A percentile compares a stretch with the other conserved stretches of the same genome.
Conservation (phyloP, 2,888 invertebrate species). For the Drosophila austrosaltans region DNA sequence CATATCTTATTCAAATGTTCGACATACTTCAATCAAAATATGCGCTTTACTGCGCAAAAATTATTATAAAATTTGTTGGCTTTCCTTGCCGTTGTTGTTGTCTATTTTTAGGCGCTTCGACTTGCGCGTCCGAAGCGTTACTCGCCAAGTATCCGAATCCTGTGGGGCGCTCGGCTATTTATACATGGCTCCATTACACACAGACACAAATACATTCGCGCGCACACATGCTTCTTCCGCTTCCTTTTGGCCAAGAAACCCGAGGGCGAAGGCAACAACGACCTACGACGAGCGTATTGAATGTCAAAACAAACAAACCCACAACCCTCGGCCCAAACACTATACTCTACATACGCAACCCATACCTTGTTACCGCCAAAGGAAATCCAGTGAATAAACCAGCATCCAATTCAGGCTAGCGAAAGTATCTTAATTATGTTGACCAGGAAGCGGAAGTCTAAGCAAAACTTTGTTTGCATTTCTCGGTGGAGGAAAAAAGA, state of each 20-base stretch:
- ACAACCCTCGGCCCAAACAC: conserved; percentile 12
- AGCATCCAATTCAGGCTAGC: conserved; percentile 26
- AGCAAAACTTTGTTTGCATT: conserved; percentile 28
- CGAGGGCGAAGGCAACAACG: conserved; percentile 25
- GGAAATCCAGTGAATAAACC: conserved; percentile 48
- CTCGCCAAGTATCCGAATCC: conserved; percentile 58
- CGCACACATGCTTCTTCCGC: conserved; percentile 49
- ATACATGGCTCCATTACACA: conserved; percentile 45
- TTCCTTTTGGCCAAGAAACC: conserved; percentile 36
- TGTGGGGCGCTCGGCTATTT: conserved; percentile 65
- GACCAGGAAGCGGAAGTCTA: conserved; percentile 51
- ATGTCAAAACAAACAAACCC: conserved; percentile 60
- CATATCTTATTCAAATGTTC: conserved; percentile 5
- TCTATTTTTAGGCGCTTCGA: conserved; percentile 50
- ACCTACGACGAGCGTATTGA: conserved; percentile 55
- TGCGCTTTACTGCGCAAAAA: conserved; percentile 29
- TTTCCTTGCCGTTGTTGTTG: conserved; percentile 28
- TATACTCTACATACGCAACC: background rate
- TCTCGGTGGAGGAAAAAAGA: background rate
- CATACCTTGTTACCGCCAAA: conserved; percentile 44
- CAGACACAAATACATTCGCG: conserved; percentile 26
- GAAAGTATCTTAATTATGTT: conserved; percentile 74
- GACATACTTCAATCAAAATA: background rate
- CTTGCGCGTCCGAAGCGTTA: conserved; percentile 39
- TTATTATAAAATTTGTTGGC: conserved; percentile 7